These are phyloP conservation scores for Hippocampus abdominalis DNA, from an alignment of 2,113 vertebrate species.

Conservation along the genomic window DNA sequence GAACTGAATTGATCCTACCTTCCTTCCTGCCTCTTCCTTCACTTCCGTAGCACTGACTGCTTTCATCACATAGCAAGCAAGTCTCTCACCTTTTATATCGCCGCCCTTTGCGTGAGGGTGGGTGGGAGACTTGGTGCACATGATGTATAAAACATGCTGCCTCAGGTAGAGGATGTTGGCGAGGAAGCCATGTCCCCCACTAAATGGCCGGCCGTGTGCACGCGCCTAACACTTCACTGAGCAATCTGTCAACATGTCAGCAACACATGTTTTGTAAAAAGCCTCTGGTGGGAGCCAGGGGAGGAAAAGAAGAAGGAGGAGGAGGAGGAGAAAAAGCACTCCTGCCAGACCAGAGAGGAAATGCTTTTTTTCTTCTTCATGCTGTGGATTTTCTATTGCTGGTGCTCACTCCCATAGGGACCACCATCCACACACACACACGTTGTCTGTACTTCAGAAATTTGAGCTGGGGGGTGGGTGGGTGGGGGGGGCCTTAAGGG, in stretches of 20 bases:
- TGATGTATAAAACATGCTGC: conserved; percentile 99
- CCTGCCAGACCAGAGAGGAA: conserved; percentile 79
- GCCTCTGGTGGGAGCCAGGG: conserved; percentile 96
- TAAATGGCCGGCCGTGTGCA: conserved; percentile 99
- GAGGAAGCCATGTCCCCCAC: conserved; percentile 91
- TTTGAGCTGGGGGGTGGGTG: conserved; percentile 88
- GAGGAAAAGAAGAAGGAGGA: conserved; percentile 24
- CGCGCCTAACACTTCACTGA: conserved; percentile 99
- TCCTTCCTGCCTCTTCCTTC: conserved; percentile 58
- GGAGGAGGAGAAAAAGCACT: conserved; percentile 66
- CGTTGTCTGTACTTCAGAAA: conserved; percentile 99
- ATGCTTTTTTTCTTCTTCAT: conserved; percentile 83
- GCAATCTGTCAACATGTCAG: conserved; percentile 99
- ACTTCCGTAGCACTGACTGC: conserved; percentile 56
- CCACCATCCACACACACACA: conserved; percentile 79
- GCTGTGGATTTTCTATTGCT: conserved; percentile 99
- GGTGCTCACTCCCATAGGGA: conserved; percentile 84
- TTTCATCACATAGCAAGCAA: conserved; percentile 62
- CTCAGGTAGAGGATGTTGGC: conserved; percentile 99
- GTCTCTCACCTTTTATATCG: conserved; percentile 65
- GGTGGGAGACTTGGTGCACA: conserved; percentile 35
- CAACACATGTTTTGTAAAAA: conserved; percentile 99
- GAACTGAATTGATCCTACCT: conserved; percentile 28
- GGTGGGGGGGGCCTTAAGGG: conserved; percentile 84
- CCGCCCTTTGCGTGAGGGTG: conserved; percentile 46